phyloP scores from a whole-genome alignment of 1,140 invertebrate species.

The Bombus impatiens region DNA sequence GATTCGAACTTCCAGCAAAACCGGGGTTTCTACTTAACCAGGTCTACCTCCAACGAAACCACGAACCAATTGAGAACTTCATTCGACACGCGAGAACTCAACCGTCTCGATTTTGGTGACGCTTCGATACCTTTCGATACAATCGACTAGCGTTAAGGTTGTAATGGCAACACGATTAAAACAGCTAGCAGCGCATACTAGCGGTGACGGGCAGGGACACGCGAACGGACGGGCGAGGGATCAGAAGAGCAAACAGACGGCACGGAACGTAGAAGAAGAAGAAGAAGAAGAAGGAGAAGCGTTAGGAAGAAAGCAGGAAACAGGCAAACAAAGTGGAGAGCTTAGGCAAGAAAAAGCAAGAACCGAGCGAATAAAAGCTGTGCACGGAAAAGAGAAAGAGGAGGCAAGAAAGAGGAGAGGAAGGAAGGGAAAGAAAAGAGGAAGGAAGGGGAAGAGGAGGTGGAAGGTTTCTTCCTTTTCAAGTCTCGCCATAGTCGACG shows the following conservation, averaged over 20 bases:
- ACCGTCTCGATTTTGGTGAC: not conserved
- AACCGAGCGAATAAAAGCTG: not conserved
- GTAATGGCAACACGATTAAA: not conserved
- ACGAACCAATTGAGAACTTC: not conserved
- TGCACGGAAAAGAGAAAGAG: not conserved
- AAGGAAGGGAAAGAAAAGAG: constrained; percentile 15
- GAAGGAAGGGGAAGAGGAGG: constrained; percentile 6
- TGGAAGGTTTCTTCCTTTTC: constrained; percentile 62
- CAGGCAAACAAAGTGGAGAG: constrained; percentile 28
- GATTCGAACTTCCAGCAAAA: not conserved
- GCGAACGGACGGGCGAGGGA: not conserved
- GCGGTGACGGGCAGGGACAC: not conserved
- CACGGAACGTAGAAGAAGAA: not conserved
- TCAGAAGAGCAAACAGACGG: not conserved
- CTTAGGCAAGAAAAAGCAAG: not conserved
- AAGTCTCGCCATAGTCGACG: constrained; percentile 46
- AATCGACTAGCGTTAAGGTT: no score
- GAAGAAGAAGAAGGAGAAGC: not conserved
- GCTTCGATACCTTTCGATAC: not conserved
- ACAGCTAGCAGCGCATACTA: no score
- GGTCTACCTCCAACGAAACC: not conserved
- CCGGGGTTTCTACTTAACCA: constrained; percentile 10
- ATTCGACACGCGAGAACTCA: not conserved
- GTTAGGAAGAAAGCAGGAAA: constrained; percentile 20
- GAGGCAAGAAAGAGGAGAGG: not conserved